Evolutionary conservation across 2,113 vertebrate species (phyloP).

Genomic region (Pampusana beccarii): DNA sequence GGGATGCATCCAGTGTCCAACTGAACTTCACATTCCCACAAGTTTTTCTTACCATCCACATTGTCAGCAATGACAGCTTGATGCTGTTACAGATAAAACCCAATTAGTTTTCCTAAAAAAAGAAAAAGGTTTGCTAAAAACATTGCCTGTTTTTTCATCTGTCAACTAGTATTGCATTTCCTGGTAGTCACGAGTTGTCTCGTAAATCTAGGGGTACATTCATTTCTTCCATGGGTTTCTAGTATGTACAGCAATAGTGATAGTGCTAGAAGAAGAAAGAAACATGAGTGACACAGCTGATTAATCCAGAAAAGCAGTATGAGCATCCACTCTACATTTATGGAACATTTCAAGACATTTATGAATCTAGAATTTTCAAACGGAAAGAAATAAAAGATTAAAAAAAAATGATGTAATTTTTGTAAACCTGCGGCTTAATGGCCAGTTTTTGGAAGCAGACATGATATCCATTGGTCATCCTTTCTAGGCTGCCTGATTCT

Average conservation of each 20-base stretch:
- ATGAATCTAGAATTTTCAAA: neutral
- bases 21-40: neutral
- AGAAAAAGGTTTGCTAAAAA: neutral
- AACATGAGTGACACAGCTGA: neutral
- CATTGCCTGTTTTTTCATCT: neutral
- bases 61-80: neutral
- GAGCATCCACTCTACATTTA: neutral
- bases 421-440: neutral
- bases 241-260: neutral
- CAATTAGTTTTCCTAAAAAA: neutral
- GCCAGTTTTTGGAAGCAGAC: neutral
- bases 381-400: neutral
- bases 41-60: neutral
- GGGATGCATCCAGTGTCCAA: neutral
- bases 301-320: neutral
- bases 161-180: fast-evolving
- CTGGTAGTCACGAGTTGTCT: neutral
- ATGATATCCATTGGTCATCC: neutral
- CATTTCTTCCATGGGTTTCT: neutral
- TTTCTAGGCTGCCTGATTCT: neutral
- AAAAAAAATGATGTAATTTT: neutral
- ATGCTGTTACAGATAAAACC: neutral
- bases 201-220: neutral
- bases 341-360: neutral
- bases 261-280: neutral